A percentile compares a stretch with the other conserved stretches of the same genome.
phyloP scores from a whole-genome alignment of 2,797 vertebrate genomes.

The Hephaestus fuliginosus region DNA sequence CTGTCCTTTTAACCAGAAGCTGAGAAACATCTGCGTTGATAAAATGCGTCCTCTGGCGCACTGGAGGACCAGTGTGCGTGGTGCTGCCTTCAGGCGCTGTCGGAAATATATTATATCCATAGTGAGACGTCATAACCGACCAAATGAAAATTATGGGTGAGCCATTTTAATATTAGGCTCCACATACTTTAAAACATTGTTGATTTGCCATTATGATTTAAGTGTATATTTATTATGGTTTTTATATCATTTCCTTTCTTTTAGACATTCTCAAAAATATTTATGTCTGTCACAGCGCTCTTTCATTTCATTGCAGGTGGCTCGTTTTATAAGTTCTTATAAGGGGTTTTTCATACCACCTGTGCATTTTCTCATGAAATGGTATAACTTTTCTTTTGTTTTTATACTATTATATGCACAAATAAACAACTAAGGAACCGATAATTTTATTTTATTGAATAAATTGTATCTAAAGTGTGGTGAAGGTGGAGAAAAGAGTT shows the following conservation, averaged over 20 bases:
- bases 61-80: conserved; percentile 57
- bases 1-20: not conserved
- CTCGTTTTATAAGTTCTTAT: too few species aligned
- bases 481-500: not conserved
- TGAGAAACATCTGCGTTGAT: not conserved
- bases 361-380: too few species aligned
- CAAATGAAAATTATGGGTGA: not conserved
- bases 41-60: conserved; percentile 66
- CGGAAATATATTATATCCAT: not conserved
- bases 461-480: too few species aligned
- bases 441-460: not conserved
- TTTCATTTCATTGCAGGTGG: too few species aligned
- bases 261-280: too few species aligned
- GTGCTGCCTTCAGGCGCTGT: not conserved
- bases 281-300: too few species aligned
- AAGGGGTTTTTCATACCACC: too few species aligned
- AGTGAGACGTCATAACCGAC: not conserved
- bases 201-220: not conserved
- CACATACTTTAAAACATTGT: not conserved
- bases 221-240: too few species aligned
- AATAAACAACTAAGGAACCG: too few species aligned
- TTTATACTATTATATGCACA: too few species aligned
- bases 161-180: not conserved
- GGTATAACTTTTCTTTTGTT: too few species aligned
- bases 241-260: too few species aligned